Evolutionary conservation across 2,797 vertebrate species (phyloP), one percentile per base, ranked within the genome.

Genomic region (Xiphorhynchus erythropygius): DNA sequence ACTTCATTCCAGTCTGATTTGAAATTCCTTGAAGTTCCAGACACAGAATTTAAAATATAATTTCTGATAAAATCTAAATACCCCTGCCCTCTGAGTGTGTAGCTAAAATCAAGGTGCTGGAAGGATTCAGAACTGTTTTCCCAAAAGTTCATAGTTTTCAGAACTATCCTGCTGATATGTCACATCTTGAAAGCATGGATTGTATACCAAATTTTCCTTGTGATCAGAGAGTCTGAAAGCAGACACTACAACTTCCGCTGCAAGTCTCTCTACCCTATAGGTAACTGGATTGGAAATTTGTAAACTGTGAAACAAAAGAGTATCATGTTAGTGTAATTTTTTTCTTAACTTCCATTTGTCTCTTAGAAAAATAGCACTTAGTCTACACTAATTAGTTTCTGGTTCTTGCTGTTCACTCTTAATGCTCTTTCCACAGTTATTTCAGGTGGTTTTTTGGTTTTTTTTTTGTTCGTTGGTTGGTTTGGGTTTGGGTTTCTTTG

Each of bases 381-480:
- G 83, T 35, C 24, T 89, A n/a, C 73, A 87, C 13, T n/a, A 75
- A 41, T 25, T 70, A 63, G 32, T n/a, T 93, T 67, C 76, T 92
- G 44, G 81, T 86, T 95, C 64, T 52, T 93, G 81, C 80, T 81
- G 92, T 96, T 96, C 65, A 94, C 96, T 95, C 94, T 95, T 96
- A 89, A 95, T 96, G 73, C 55, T 75, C 69, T 76, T 97, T 93
- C 77, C 49, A 60, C 33, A 2, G 53, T 35, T 52, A 30, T 52
- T 52, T 52, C 30, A 35, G 50, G 50, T 30, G 16, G 8, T 42
- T 41, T 18, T 42, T 42, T 42, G 12, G 39, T 39, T 12, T 2
- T 41, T 78, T 85, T 96, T 95, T 80, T 2, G 50, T 52, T 52
- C 5, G 1, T 52, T 52, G 17, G 28, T 52, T 52, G 50, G 50